Conservation (phyloP, 2,113 vertebrate genomes). For the Chaetorhynchus papuensis region DNA sequence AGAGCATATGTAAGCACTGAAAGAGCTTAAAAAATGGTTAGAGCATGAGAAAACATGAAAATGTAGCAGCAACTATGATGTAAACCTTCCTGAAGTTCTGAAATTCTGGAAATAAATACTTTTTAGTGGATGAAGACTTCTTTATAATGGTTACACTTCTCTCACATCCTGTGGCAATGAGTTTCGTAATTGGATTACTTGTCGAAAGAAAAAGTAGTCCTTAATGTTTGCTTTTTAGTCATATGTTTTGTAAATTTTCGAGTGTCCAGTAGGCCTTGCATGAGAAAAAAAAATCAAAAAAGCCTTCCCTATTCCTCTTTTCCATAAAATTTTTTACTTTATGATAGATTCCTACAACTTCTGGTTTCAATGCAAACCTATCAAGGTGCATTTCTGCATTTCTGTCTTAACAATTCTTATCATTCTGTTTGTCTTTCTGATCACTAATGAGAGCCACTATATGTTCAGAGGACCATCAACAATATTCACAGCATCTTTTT, state of each 20-base stretch:
- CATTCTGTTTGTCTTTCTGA: neutral
- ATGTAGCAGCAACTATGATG: neutral
- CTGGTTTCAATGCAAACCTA: neutral
- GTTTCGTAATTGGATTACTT: neutral
- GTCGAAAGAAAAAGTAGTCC: neutral
- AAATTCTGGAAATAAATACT: neutral
- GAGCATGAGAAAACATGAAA: neutral
- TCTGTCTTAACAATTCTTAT: neutral
- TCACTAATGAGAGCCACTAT: neutral
- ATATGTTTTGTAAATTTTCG: neutral
- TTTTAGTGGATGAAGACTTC: neutral
- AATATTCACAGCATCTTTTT: neutral
- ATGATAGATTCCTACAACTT: neutral
- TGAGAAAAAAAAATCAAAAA: neutral
- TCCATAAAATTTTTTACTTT: neutral
- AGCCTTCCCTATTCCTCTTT: neutral
- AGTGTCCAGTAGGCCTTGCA: neutral
- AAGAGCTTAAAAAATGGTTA: neutral
- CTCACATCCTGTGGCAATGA: neutral
- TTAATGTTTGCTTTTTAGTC: neutral
- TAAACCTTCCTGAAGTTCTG: neutral
- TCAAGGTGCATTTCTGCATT: neutral
- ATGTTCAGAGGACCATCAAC: neutral
- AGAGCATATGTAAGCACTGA: neutral
- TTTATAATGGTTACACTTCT: neutral